Conservation (phyloP, 2,113 vertebrate genomes). For the Gobiocypris rarus region DNA sequence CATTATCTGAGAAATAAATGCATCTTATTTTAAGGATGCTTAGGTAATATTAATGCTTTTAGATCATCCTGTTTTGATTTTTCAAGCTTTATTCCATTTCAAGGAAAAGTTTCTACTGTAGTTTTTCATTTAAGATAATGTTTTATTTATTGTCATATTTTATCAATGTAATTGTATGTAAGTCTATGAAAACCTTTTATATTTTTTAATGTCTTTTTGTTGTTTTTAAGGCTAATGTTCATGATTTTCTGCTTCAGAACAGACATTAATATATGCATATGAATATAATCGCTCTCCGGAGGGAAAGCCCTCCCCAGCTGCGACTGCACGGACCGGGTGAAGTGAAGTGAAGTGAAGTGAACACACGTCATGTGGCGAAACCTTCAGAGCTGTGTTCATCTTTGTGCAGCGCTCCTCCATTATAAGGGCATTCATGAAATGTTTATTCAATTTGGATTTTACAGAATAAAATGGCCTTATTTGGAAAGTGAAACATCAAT, state of each 20-base stretch:
- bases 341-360: too few relatives aligned
- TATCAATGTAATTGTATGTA: conserved; percentile 10
- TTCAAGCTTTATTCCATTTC: conserved; percentile 16
- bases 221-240: conserved; percentile 10
- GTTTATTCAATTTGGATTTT: background rate
- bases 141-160: conserved; percentile 31
- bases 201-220: conserved; percentile 5
- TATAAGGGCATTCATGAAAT: background rate
- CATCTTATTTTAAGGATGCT: conserved; percentile 5
- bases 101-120: background rate
- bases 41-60: background rate
- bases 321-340: too few relatives aligned
- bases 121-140: background rate
- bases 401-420: background rate
- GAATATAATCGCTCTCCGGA: too few relatives aligned
- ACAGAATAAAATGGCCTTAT: conserved; percentile 33
- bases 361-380: background rate
- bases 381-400: background rate
- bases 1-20: background rate
- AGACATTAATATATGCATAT: background rate
- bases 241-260: background rate
- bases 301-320: too few relatives aligned
- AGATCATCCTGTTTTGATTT: background rate
- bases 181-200: conserved; percentile 28
- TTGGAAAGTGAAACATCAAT: background rate